Conservation (phyloP, 2,888 invertebrate species). For the Horisme vitalbata region DNA sequence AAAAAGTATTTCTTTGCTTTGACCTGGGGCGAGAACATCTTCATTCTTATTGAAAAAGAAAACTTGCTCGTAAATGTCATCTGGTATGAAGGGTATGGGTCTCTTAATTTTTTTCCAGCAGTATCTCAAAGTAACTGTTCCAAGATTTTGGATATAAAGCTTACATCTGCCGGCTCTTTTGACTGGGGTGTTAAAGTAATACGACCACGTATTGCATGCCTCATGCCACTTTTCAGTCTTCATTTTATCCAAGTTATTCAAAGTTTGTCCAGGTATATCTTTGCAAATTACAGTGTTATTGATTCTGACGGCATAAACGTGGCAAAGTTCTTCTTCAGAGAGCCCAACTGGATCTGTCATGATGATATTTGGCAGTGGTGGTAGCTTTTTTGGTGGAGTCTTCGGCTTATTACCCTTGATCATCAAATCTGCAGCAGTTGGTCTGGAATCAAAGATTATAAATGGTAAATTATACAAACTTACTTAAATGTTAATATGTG, state of each 20-base stretch:
- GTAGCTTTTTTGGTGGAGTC: constrained; percentile 45
- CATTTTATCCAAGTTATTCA: constrained; percentile 42
- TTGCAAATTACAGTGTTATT: constrained; percentile 64
- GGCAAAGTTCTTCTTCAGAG: constrained; percentile 30
- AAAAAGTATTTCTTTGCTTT: constrained; percentile 64
- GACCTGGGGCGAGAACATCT: constrained; percentile 76
- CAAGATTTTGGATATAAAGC: constrained; percentile 73
- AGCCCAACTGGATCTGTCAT: constrained; percentile 31
- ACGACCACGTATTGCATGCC: constrained; percentile 60
- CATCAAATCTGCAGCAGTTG: constrained; percentile 53
- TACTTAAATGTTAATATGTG: no score
- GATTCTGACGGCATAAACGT: constrained; percentile 62
- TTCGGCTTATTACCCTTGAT: constrained; percentile 60
- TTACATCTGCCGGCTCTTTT: constrained; percentile 59
- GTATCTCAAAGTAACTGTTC: constrained; percentile 73
- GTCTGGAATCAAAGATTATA: constrained; percentile 41
- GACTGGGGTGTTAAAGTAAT: constrained; percentile 66
- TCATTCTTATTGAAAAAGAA: constrained; percentile 84
- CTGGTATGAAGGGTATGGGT: constrained; percentile 55
- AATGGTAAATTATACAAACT: background rate
- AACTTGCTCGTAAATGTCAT: constrained; percentile 55
- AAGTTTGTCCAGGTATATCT: constrained; percentile 45
- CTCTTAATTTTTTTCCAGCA: constrained; percentile 73
- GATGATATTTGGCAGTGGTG: constrained; percentile 49
- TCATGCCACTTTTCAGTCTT: constrained; percentile 52